Conservation (phyloP, 2,888 invertebrate genomes). For the Drosophila paramelanica region DNA sequence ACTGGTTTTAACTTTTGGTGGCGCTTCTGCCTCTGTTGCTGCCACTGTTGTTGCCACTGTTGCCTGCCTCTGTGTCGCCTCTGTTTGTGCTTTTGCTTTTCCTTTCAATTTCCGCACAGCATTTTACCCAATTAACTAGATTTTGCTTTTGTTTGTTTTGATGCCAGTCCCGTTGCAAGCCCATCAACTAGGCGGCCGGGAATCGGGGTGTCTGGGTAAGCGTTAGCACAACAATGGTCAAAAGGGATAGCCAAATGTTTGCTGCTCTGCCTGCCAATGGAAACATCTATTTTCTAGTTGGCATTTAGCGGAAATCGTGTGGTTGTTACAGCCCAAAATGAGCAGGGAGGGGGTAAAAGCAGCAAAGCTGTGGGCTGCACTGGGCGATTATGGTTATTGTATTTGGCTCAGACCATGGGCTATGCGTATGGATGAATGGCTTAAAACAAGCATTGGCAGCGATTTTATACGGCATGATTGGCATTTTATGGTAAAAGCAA, state of each 20-base stretch:
- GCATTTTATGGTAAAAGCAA: background rate
- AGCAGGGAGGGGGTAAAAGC: background rate
- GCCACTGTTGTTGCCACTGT: background rate
- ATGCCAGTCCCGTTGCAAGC: conserved; percentile 23
- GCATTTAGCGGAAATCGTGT: conserved; percentile 67
- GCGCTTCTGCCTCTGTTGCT: conserved; percentile 13
- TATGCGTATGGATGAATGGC: conserved; percentile 10
- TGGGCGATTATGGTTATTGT: conserved; percentile 16
- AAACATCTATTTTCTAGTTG: conserved; percentile 50
- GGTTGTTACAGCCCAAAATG: conserved; percentile 45
- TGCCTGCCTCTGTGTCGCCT: conserved; percentile 5
- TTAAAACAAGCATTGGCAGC: conserved; percentile 9
- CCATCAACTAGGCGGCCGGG: background rate
- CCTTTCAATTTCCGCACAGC: conserved; percentile 75
- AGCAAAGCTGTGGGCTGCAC: conserved; percentile 3
- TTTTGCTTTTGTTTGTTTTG: conserved; percentile 71
- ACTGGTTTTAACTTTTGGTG: conserved; percentile 45
- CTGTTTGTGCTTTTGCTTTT: conserved; percentile 63
- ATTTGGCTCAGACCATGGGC: conserved; percentile 19
- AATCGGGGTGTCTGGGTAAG: background rate
- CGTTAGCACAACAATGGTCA: conserved; percentile 37
- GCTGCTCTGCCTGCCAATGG: conserved; percentile 25
- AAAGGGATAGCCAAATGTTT: conserved; percentile 29
- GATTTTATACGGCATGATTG: background rate
- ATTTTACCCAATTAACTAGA: conserved; percentile 79